Evolutionary conservation across 1,140 invertebrate genomes (phyloP).

Genomic region (Diabrotica virgifera): DNA sequence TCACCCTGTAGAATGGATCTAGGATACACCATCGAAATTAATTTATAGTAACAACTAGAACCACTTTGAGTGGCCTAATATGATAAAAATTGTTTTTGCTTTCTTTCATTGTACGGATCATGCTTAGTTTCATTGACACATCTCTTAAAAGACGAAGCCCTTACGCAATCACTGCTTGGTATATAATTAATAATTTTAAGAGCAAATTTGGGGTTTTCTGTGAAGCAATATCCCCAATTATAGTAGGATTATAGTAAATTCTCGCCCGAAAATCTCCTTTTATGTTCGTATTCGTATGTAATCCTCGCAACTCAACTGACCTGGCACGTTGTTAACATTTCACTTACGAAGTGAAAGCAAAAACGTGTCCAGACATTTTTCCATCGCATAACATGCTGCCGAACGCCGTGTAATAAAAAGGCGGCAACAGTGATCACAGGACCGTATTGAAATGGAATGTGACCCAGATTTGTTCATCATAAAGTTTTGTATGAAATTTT

Average conservation of each 20-base stretch:
- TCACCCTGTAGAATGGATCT: too few species aligned
- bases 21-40: too few species aligned
- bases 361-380: conserved; percentile 2
- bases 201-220: background rate
- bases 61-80: too few species aligned
- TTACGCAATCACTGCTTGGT: background rate
- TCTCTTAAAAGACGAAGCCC: background rate
- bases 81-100: too few species aligned
- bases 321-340: conserved; percentile 2
- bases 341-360: conserved; percentile 2
- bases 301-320: conserved; percentile 1
- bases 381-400: background rate
- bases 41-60: too few species aligned
- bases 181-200: background rate
- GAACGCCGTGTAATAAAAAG: background rate
- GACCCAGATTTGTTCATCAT: too few species aligned
- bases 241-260: conserved; percentile 3
- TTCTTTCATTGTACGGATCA: too few species aligned
- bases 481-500: too few species aligned
- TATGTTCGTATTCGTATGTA: background rate
- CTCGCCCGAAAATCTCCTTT: background rate
- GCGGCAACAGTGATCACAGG: background rate
- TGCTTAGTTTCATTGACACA: background rate
- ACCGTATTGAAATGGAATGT: too few species aligned
- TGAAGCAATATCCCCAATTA: background rate